These are phyloP conservation scores for Apis laboriosa DNA, from an alignment of 1,140 invertebrate genomes.

Conservation along the genomic window DNA sequence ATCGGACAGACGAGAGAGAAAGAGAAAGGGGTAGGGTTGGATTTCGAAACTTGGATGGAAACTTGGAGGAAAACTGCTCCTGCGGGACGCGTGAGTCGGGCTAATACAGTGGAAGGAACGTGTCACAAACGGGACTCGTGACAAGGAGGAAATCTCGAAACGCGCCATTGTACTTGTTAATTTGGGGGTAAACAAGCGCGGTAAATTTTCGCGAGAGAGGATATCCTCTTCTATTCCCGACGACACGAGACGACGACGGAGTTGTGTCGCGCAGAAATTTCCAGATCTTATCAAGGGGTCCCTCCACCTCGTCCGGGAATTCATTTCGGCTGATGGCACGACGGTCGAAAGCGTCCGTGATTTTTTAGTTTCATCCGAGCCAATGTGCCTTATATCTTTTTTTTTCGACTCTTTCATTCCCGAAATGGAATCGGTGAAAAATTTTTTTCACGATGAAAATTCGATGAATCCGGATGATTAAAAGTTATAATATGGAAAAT, in stretches of 20 bases:
- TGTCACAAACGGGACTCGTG: slow-evolving; percentile 40
- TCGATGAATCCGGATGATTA: too few relatives aligned
- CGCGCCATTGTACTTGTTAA: slow-evolving; percentile 38
- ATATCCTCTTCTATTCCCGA: not conserved
- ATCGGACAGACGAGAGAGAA: slow-evolving; percentile 54
- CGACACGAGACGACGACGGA: not conserved
- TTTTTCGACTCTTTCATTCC: slow-evolving; percentile 12
- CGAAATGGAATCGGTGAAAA: not conserved
- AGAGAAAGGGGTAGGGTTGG: slow-evolving; percentile 17
- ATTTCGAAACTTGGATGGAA: slow-evolving; percentile 61
- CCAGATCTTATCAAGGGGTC: slow-evolving; percentile 28
- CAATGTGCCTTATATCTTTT: slow-evolving; percentile 15
- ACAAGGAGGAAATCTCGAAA: slow-evolving; percentile 36
- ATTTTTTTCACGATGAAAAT: not conserved
- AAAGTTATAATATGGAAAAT: too few relatives aligned
- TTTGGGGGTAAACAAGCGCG: slow-evolving; percentile 28
- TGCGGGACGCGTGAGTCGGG: slow-evolving; percentile 48
- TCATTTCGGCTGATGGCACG: slow-evolving; percentile 40
- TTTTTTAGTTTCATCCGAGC: slow-evolving; percentile 14
- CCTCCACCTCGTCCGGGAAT: not conserved
- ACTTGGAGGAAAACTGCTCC: slow-evolving; percentile 64
- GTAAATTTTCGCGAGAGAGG: slow-evolving; percentile 30
- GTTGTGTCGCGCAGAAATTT: slow-evolving; percentile 30
- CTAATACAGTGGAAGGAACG: slow-evolving; percentile 51
- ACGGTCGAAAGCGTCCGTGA: not conserved